Evolutionary conservation across 1,140 invertebrate species (phyloP).

Genomic region (Teleopsis dalmanni): DNA sequence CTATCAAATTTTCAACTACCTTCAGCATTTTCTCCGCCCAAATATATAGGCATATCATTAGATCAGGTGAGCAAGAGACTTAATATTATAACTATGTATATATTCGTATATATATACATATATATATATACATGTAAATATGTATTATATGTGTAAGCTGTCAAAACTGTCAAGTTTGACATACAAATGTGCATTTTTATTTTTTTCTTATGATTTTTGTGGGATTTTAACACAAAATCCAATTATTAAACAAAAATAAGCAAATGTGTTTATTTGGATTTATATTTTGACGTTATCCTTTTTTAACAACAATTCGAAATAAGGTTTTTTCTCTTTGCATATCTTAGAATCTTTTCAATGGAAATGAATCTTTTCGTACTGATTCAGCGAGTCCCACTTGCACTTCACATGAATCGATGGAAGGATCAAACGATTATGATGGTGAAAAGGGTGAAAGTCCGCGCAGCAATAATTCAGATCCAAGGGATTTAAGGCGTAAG

Average conservation of each 20-base stretch:
- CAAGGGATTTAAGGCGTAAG: slow-evolving; percentile 42
- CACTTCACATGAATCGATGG: slow-evolving; percentile 44
- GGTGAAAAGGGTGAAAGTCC: slow-evolving; percentile 45
- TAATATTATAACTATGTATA: too few species aligned
- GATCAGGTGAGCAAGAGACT: slow-evolving; percentile 44
- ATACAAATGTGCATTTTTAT: too few species aligned
- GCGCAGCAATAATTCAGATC: slow-evolving; percentile 44
- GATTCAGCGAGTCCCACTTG: slow-evolving; percentile 44
- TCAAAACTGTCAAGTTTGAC: too few species aligned
- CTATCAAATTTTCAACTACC: slow-evolving; percentile 42
- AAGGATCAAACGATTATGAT: slow-evolving; percentile 44
- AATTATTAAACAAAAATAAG: too few species aligned
- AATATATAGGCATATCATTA: slow-evolving; percentile 42
- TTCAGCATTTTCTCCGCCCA: slow-evolving; percentile 43
- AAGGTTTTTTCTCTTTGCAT: slow-evolving; percentile 5
- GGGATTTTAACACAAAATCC: too few species aligned
- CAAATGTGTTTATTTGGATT: not conserved
- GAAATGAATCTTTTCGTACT: slow-evolving; percentile 44
- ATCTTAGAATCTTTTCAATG: slow-evolving; percentile 43
- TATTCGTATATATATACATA: too few species aligned
- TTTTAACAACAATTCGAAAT: slow-evolving; percentile 31
- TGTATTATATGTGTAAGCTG: too few species aligned
- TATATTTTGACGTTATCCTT: slow-evolving; percentile 12
- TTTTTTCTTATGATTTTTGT: too few species aligned
- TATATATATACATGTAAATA: too few species aligned